phyloP scores from a whole-genome alignment of 2,113 vertebrate species.

The Prietella phreatophila region DNA sequence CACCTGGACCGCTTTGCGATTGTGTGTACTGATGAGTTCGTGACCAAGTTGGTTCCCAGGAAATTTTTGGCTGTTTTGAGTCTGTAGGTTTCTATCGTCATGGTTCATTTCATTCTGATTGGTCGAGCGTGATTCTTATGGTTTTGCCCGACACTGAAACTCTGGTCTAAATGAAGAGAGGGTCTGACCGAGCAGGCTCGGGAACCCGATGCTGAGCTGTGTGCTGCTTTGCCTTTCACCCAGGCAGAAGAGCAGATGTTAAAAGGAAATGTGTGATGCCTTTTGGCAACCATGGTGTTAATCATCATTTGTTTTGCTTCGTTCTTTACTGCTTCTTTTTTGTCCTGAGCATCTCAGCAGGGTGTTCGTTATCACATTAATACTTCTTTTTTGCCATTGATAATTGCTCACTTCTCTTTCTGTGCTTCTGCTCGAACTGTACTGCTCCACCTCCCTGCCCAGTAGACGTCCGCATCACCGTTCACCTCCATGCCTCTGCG shows the following conservation, averaged over 20 bases:
- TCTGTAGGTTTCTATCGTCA: background rate
- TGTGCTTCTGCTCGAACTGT: conserved; percentile 24
- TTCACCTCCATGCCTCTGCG: background rate
- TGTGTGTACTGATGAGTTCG: background rate
- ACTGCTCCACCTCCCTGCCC: background rate
- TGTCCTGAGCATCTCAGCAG: background rate
- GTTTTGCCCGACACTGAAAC: background rate
- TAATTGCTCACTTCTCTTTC: background rate
- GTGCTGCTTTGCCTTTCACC: background rate
- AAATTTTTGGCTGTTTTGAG: background rate
- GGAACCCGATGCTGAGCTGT: background rate
- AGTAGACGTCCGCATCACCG: background rate
- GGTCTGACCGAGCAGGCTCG: background rate
- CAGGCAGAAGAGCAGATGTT: background rate
- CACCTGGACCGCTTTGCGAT: background rate
- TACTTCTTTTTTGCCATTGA: background rate
- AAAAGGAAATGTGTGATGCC: background rate
- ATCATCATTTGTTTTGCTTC: background rate
- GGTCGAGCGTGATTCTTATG: background rate
- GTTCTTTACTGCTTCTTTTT: background rate
- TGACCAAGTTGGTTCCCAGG: background rate
- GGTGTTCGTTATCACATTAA: background rate
- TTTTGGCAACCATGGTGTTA: background rate
- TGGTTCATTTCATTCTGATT: background rate
- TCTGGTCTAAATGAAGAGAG: background rate